Evolutionary conservation across 2,888 invertebrate genomes (phyloP), one percentile per base, ranked within the genome.

Genomic region (Andrena praecox): DNA sequence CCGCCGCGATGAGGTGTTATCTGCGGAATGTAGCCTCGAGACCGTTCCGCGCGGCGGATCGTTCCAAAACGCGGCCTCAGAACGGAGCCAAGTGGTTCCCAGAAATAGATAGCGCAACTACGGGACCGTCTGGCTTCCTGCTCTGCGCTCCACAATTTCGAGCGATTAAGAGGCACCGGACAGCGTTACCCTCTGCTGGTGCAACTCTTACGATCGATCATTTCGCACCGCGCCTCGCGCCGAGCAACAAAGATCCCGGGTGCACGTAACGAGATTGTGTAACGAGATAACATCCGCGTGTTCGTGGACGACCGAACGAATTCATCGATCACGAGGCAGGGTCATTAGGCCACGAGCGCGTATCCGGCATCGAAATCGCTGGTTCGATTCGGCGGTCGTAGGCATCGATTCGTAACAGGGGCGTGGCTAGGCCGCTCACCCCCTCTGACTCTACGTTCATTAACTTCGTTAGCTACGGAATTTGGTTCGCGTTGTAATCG

Each of bases 391-490:
- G 75, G 33, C 54, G 10, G 59, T 54, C 27, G 59, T 70, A 52
- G 16, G 27, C 52, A 67, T 78, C 64, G 77, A 73, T 59, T 70
- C 50, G 67, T 59, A 48, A 60, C 60, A 16, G 29, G 69, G 80
- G 86, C 77, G 87, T 74, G 84, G 80, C 74, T 29, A n/a, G n/a
- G 27, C 3, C 56, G 29, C 60, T 2, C 35, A 48, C 69, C 54
- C 64, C 50, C 29, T 27, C 62, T 16, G 16, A 42, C 42, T 42
- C 16, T 16, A 71, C 73, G 64, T 76, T 72, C 77, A 85, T 88
- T 83, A 81, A 85, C 86, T 71, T 88, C 85, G 78, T 85, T 88
- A 85, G 42, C 24, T 29, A 24, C 67, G 66, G 73, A 80, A 88
- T 83, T 77, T 48, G 42, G 52, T 50, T 71, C 74, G 27, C 74